Percentiles rank a stretch among this genome's conserved stretches.
Evolutionary conservation across 2,888 invertebrate genomes (phyloP).

Genomic region (Melipona bicolor): DNA sequence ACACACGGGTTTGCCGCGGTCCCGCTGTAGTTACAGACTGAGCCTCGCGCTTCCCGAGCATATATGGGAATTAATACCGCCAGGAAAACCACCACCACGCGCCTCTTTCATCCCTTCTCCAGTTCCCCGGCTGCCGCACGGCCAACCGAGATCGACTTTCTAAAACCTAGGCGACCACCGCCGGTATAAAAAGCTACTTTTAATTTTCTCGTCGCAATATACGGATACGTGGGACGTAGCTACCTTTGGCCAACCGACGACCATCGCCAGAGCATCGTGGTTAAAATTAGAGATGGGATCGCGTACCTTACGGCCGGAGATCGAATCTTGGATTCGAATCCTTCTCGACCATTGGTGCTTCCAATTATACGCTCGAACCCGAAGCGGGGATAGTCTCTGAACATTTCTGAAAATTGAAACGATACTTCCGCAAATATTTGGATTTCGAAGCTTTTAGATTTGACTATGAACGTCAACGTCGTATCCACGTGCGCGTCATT

Average conservation of each 20-base stretch:
- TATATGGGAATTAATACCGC: conserved; percentile 65
- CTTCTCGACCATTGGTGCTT: too few relatives aligned
- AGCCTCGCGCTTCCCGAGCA: conserved; percentile 31
- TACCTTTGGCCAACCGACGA: neutral
- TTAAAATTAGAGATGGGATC: conserved; percentile 14
- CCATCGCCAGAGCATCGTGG: conserved; percentile 10
- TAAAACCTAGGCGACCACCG: conserved; percentile 18
- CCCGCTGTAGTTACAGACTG: conserved; percentile 41
- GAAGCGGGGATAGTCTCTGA: too few relatives aligned
- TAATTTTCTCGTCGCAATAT: conserved; percentile 61
- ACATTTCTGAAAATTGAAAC: too few relatives aligned
- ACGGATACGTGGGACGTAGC: neutral
- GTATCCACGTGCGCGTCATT: too few relatives aligned
- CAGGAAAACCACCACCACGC: conserved; percentile 43
- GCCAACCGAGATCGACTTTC: conserved; percentile 53
- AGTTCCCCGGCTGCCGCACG: conserved; percentile 14
- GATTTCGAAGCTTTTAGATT: too few relatives aligned
- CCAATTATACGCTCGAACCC: too few relatives aligned
- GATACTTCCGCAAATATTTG: too few relatives aligned
- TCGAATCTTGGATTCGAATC: too few relatives aligned
- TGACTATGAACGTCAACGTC: too few relatives aligned
- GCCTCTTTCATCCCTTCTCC: conserved; percentile 42
- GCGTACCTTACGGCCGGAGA: too few relatives aligned
- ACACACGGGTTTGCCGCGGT: neutral
- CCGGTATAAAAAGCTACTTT: conserved; percentile 56